phyloP scores from a whole-genome alignment of 2,888 invertebrate species.

The Bimastos eiseni region DNA sequence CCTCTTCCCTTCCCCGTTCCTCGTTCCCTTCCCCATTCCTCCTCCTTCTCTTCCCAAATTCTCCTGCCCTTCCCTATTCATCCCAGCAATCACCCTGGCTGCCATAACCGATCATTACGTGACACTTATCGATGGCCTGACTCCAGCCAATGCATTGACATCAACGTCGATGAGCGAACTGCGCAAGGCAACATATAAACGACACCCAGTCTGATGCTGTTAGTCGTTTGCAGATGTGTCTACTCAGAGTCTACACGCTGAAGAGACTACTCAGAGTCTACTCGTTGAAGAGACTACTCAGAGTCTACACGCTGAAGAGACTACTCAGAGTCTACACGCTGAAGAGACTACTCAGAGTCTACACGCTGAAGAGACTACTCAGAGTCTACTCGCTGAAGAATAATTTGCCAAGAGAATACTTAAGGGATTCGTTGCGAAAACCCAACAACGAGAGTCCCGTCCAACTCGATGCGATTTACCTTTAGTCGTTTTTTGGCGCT shows the following conservation, averaged over 20 bases:
- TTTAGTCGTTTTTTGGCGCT: neutral
- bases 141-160: conserved; percentile 4
- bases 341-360: no score
- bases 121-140: conserved; percentile 13
- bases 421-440: neutral
- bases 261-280: no score
- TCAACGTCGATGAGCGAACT: neutral
- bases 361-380: no score
- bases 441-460: neutral
- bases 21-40: neutral
- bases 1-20: neutral
- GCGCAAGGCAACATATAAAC: neutral
- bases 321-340: no score
- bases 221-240: neutral
- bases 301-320: no score
- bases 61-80: neutral
- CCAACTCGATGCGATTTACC: conserved; percentile 2
- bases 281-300: no score
- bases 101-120: conserved; percentile 7
- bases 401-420: neutral
- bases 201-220: neutral
- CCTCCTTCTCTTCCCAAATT: neutral
- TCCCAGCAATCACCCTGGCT: neutral
- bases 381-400: no score
- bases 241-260: no score